Percentiles rank a stretch among this genome's conserved stretches.
phyloP scores from a whole-genome alignment of 2,113 vertebrate genomes.

The Madoqua kirkii region DNA sequence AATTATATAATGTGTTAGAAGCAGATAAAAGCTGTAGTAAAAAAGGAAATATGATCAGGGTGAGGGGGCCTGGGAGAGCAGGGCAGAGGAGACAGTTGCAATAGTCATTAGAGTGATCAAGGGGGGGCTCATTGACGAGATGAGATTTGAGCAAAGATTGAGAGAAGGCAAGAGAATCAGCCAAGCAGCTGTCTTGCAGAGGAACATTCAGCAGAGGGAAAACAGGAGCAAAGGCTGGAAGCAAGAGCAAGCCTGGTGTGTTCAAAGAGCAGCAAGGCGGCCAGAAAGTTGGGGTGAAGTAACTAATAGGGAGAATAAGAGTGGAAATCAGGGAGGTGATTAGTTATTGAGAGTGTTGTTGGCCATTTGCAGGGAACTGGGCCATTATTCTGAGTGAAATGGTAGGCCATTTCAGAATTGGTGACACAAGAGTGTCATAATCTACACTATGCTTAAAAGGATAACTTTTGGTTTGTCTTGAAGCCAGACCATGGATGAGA shows the following conservation, averaged over 20 bases:
- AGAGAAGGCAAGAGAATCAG: background rate
- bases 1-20: background rate
- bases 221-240: background rate
- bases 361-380: background rate
- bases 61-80: background rate
- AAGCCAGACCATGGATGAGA: background rate
- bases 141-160: background rate
- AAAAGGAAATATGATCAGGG: background rate
- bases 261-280: background rate
- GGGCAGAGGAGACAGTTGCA: background rate
- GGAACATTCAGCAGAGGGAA: background rate
- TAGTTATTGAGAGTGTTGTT: background rate
- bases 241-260: background rate
- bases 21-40: background rate
- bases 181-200: background rate
- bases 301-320: background rate
- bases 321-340: background rate
- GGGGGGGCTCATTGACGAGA: background rate
- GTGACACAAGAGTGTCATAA: background rate
- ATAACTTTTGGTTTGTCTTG: background rate
- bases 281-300: background rate
- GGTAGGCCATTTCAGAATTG: background rate
- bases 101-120: background rate
- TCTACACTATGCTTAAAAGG: background rate
- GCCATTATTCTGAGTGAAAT: background rate